phyloP scores from a whole-genome alignment of 2,888 invertebrate species.

The Lepetodrilus schrolli region DNA sequence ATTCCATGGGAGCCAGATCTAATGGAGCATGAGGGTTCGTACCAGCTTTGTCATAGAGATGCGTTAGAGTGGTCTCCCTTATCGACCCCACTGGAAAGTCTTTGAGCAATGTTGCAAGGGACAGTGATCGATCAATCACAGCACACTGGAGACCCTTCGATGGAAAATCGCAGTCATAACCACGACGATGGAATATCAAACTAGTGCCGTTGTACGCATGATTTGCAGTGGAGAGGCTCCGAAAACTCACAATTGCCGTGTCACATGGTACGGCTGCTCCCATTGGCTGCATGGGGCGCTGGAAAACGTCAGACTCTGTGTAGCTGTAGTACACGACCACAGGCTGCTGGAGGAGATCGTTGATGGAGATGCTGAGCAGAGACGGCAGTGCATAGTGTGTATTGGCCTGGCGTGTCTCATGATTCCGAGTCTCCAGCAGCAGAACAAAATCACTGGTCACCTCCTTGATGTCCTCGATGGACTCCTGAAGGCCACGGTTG shows the following conservation, averaged over 20 bases:
- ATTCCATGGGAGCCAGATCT: conserved; percentile 58
- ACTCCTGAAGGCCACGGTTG: conserved; percentile 69
- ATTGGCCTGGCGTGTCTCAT: not conserved
- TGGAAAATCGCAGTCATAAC: conserved; percentile 60
- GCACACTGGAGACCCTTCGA: conserved; percentile 49
- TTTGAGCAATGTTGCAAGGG: conserved; percentile 50
- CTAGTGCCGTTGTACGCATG: conserved; percentile 63
- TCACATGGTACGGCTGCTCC: conserved; percentile 63
- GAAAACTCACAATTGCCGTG: conserved; percentile 55
- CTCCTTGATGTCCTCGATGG: conserved; percentile 67
- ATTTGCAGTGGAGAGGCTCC: conserved; percentile 56
- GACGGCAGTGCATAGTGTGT: conserved; percentile 53
- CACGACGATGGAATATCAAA: conserved; percentile 63
- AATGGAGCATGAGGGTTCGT: conserved; percentile 43
- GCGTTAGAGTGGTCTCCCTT: conserved; percentile 62
- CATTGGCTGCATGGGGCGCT: conserved; percentile 45
- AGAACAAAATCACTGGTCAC: conserved; percentile 62
- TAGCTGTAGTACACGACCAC: conserved; percentile 50
- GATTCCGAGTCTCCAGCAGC: conserved; percentile 54
- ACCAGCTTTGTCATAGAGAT: conserved; percentile 47
- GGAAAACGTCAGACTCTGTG: conserved; percentile 52
- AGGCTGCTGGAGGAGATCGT: conserved; percentile 60
- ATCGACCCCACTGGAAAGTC: conserved; percentile 43
- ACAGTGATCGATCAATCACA: conserved; percentile 27
- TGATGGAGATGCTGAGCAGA: conserved; percentile 46